Evolutionary conservation across 2,888 invertebrate genomes (phyloP).

Genomic region (Euproctis similis): DNA sequence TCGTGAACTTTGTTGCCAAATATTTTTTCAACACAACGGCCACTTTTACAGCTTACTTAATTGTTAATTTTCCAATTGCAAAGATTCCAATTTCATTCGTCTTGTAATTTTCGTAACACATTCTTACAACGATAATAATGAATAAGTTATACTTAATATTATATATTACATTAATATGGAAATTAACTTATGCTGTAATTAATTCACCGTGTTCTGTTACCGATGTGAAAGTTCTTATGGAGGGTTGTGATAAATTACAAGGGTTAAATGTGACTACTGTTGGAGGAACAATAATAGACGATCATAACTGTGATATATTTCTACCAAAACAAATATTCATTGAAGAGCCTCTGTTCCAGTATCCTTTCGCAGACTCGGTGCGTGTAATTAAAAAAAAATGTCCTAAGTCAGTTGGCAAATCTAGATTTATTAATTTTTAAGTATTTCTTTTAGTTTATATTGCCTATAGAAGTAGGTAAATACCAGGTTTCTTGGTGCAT

Average conservation of each 20-base stretch:
- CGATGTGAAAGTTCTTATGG: slow-evolving; percentile 53
- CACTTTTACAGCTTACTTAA: slow-evolving; percentile 1
- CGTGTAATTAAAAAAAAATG: too few species aligned
- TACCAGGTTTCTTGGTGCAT: too few species aligned
- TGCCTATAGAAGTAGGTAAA: too few species aligned
- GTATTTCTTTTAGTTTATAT: too few species aligned
- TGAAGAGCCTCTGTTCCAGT: slow-evolving; percentile 64
- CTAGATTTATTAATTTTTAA: too few species aligned
- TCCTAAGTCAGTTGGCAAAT: too few species aligned
- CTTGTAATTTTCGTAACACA: too few species aligned
- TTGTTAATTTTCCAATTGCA: background rate
- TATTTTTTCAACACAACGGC: slow-evolving; percentile 7
- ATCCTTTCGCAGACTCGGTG: slow-evolving; percentile 53
- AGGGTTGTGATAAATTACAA: slow-evolving; percentile 53
- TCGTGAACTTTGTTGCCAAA: slow-evolving; percentile 15
- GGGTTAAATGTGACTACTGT: slow-evolving; percentile 60
- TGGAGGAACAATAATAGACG: slow-evolving; percentile 62
- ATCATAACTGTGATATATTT: slow-evolving; percentile 65
- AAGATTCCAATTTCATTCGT: too few species aligned
- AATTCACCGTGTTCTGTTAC: slow-evolving; percentile 39
- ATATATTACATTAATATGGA: slow-evolving; percentile 15
- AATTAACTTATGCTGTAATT: slow-evolving; percentile 16
- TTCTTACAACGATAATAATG: too few species aligned
- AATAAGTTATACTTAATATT: too few species aligned
- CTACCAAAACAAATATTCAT: slow-evolving; percentile 64